These are phyloP conservation scores for Drosophila macrospina DNA, from an alignment of 2,888 invertebrate genomes.

Conservation along the genomic window DNA sequence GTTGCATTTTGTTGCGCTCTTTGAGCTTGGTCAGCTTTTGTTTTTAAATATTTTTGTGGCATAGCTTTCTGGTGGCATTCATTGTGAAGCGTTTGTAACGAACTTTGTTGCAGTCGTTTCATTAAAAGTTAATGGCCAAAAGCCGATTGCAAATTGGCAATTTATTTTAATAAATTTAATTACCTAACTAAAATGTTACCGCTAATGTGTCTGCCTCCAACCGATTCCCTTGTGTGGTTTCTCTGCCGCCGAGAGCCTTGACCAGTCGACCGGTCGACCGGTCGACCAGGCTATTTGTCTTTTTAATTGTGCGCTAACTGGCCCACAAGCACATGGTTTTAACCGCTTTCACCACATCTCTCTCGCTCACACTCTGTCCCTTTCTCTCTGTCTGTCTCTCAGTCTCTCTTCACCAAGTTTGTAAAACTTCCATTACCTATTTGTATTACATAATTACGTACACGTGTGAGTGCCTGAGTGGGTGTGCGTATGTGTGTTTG, in stretches of 20 bases:
- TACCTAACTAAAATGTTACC: slow-evolving; percentile 51
- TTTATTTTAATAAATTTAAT: slow-evolving; percentile 78
- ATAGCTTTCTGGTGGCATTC: slow-evolving; percentile 26
- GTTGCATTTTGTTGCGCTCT: slow-evolving; percentile 28
- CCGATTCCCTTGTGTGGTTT: slow-evolving; percentile 2
- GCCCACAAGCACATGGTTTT: slow-evolving; percentile 41
- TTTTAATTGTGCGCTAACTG: slow-evolving; percentile 68
- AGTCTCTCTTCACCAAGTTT: slow-evolving; percentile 28
- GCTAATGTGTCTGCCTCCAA: slow-evolving; percentile 27
- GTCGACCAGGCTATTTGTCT: slow-evolving; percentile 50
- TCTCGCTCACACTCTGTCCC: no score
- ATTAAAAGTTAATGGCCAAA: slow-evolving; percentile 59
- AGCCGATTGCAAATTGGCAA: slow-evolving; percentile 62
- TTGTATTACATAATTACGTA: slow-evolving; percentile 72
- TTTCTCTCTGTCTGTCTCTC: no score
- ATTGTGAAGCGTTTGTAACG: slow-evolving; percentile 24
- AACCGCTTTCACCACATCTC: background rate
- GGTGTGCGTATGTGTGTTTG: slow-evolving; percentile 12
- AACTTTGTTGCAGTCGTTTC: slow-evolving; percentile 41
- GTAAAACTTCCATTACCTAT: slow-evolving; percentile 68
- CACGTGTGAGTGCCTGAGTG: slow-evolving; percentile 39
- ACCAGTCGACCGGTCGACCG: slow-evolving; percentile 32
- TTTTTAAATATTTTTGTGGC: slow-evolving; percentile 10
- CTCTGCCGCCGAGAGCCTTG: slow-evolving; percentile 17
- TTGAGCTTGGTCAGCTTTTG: slow-evolving; percentile 1